phyloP scores from a whole-genome alignment of 53 echinoderm and acorn worm genomes.

The Echinarachnius parma region DNA sequence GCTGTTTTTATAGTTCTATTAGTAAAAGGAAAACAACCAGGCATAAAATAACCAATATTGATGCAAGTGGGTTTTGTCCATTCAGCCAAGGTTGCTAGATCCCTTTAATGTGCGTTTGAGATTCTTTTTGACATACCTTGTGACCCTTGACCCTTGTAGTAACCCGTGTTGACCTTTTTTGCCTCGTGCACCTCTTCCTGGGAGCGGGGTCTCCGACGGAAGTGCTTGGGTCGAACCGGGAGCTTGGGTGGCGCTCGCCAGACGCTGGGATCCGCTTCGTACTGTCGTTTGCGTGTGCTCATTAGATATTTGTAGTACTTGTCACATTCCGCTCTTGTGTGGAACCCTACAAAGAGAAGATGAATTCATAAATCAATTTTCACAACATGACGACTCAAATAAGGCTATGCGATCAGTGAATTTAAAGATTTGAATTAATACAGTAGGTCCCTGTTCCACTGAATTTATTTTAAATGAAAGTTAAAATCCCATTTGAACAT shows the following conservation, averaged over 20 bases:
- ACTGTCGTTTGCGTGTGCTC: conserved; percentile 71
- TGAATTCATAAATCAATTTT: neutral
- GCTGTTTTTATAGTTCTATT: too few species aligned
- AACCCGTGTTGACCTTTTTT: conserved; percentile 23
- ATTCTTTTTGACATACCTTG: too few species aligned
- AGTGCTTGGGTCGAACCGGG: conserved; percentile 60
- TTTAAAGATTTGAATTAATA: too few species aligned
- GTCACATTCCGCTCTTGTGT: conserved; percentile 66
- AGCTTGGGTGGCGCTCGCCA: conserved; percentile 87
- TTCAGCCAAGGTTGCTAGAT: too few species aligned
- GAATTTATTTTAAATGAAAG: too few species aligned
- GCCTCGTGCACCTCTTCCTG: conserved; percentile 31
- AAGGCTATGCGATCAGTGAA: too few species aligned
- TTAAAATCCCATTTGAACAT: too few species aligned
- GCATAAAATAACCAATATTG: too few species aligned
- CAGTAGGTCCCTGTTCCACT: too few species aligned
- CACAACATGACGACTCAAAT: neutral
- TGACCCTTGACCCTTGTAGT: conserved; percentile 30
- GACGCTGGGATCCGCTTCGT: conserved; percentile 73
- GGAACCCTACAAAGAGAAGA: conserved; percentile 63
- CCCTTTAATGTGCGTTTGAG: too few species aligned
- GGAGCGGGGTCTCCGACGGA: conserved; percentile 33
- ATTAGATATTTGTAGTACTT: conserved; percentile 71
- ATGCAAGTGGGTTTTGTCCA: too few species aligned
- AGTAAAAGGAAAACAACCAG: too few species aligned